These are phyloP conservation scores for Masnerella sp. DNA, from an alignment of 2,888 invertebrate genomes.

Conservation along the genomic window DNA sequence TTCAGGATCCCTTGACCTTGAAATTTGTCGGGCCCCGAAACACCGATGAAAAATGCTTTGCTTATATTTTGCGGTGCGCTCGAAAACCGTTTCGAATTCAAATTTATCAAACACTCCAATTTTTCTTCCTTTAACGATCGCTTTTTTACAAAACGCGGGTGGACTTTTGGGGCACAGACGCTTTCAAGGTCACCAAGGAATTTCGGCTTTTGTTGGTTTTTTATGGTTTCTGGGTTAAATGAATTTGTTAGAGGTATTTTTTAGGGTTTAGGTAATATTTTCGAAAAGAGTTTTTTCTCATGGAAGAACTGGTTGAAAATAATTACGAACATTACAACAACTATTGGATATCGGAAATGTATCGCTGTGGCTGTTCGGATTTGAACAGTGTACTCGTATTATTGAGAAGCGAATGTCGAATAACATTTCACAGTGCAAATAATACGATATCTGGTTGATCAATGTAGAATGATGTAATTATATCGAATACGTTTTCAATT, in stretches of 20 bases:
- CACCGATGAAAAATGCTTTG: conserved; percentile 45
- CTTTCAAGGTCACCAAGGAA: too few species aligned
- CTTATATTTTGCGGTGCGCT: conserved; percentile 38
- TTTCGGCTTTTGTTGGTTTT: too few species aligned
- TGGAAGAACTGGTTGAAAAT: background rate
- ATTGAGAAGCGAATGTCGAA: background rate
- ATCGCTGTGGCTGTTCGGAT: background rate
- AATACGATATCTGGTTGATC: too few species aligned
- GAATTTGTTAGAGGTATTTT: too few species aligned
- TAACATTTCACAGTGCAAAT: background rate
- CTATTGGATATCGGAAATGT: background rate
- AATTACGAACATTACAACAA: background rate
- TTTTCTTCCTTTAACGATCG: conserved; percentile 13
- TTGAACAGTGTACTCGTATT: background rate
- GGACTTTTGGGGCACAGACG: too few species aligned
- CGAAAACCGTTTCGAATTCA: conserved; percentile 45
- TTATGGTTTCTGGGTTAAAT: too few species aligned
- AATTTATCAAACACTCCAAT: conserved; percentile 15
- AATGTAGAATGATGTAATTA: too few species aligned
- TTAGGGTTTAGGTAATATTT: too few species aligned
- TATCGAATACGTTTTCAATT: too few species aligned
- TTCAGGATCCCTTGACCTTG: conserved; percentile 43
- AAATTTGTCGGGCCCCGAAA: too few species aligned
- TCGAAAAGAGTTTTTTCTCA: too few species aligned
- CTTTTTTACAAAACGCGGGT: too few species aligned